Percentiles rank a stretch among this genome's conserved stretches.
These are phyloP conservation scores for Clistopyga incitator DNA, from an alignment of 2,888 invertebrate genomes.

Conservation along the genomic window DNA sequence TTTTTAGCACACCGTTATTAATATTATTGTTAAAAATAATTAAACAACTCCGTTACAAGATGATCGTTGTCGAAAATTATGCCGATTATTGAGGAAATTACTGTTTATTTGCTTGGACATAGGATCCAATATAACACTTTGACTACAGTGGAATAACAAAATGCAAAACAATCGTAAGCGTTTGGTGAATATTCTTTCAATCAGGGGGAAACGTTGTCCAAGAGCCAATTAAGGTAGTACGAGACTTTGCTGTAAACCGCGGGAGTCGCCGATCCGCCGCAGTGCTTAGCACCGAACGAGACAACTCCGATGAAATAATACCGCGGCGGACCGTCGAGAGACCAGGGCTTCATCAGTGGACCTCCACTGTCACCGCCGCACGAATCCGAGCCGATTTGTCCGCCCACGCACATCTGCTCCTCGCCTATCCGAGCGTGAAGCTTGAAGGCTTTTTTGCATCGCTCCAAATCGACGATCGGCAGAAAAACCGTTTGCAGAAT, in stretches of 20 bases:
- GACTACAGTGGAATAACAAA: neutral
- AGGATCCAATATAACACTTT: neutral
- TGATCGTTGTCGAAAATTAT: too few relatives aligned
- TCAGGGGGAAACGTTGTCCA: constrained; percentile 84
- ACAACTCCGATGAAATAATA: constrained; percentile 87
- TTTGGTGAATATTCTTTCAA: neutral
- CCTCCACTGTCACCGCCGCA: constrained; percentile 89
- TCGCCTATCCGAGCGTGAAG: constrained; percentile 73
- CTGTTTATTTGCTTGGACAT: neutral
- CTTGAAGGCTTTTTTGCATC: constrained; percentile 73
- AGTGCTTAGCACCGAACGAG: constrained; percentile 87
- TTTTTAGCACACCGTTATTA: too few relatives aligned
- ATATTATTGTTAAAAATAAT: too few relatives aligned
- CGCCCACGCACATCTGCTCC: constrained; percentile 86
- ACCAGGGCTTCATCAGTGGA: constrained; percentile 84
- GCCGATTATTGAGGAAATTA: neutral
- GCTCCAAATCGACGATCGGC: constrained; percentile 83
- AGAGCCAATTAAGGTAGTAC: constrained; percentile 89
- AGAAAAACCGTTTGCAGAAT: constrained; percentile 84
- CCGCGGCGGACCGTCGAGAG: constrained; percentile 85
- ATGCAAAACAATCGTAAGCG: neutral
- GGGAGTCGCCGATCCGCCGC: constrained; percentile 87
- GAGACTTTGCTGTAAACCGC: constrained; percentile 89
- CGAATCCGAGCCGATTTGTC: constrained; percentile 86
- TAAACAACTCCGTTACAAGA: too few relatives aligned